phyloP scores from a whole-genome alignment of 2,888 invertebrate species.

The Buathra laborator region DNA sequence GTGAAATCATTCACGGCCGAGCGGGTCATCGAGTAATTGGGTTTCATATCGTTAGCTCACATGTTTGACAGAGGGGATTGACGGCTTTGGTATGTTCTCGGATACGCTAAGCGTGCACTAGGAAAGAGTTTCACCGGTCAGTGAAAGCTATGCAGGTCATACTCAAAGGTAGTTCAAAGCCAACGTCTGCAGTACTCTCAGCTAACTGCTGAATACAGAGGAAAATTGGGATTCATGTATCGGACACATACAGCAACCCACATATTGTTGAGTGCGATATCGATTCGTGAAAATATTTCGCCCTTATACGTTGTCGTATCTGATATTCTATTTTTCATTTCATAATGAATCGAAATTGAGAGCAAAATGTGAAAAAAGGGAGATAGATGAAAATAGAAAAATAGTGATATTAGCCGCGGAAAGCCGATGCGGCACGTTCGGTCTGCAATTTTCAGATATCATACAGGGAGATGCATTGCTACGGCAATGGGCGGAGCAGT shows the following conservation, averaged over 20 bases:
- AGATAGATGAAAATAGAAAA: constrained; percentile 1
- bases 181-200: constrained; percentile 7
- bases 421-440: constrained; percentile 3
- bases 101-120: neutral
- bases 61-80: constrained; percentile 1
- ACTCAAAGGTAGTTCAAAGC: constrained; percentile 39
- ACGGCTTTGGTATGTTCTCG: constrained; percentile 18
- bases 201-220: neutral
- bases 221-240: constrained; percentile 8
- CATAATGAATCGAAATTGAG: neutral
- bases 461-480: neutral
- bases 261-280: constrained; percentile 2
- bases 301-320: constrained; percentile 1
- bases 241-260: neutral
- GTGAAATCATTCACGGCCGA: constrained; percentile 60
- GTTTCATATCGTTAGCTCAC: constrained; percentile 35
- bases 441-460: constrained; percentile 24
- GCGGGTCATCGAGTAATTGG: constrained; percentile 54
- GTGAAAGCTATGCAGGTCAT: neutral
- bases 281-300: constrained; percentile 28
- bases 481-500: neutral
- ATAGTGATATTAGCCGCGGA: constrained; percentile 7
- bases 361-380: constrained; percentile 8
- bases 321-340: constrained; percentile 38
- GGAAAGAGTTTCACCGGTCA: neutral